These are phyloP conservation scores for Pteronura brasiliensis DNA, from an alignment of 2,113 vertebrate genomes.

Conservation along the genomic window DNA sequence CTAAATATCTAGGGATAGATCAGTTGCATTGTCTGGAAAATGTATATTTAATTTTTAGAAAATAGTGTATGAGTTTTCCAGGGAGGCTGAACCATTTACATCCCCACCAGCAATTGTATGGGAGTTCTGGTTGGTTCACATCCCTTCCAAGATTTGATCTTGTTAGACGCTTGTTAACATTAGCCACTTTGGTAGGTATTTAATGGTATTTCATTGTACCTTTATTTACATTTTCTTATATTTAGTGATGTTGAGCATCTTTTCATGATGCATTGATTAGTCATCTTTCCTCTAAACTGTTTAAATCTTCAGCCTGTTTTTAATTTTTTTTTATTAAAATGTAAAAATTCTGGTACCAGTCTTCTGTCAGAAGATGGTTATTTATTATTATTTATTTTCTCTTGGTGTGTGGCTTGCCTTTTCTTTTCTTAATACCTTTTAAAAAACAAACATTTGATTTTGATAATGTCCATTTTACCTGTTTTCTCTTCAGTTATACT, in stretches of 20 bases:
- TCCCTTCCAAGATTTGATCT: not conserved
- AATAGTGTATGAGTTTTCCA: not conserved
- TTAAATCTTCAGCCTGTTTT: not conserved
- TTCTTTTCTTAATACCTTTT: conserved; percentile 8
- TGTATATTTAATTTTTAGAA: not conserved
- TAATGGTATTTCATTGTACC: not conserved
- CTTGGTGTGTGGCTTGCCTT: not conserved
- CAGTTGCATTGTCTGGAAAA: not conserved
- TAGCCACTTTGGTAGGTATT: not conserved
- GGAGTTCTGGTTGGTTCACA: not conserved
- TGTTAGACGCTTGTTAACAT: not conserved
- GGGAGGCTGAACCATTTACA: not conserved
- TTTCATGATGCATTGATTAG: not conserved
- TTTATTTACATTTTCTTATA: not conserved
- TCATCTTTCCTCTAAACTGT: not conserved
- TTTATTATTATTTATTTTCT: not conserved
- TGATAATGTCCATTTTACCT: not conserved
- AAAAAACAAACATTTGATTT: not conserved
- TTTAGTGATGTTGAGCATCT: not conserved
- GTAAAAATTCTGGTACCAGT: not conserved
- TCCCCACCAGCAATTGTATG: not conserved
- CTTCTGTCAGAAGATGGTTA: not conserved
- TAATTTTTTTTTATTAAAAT: not conserved
- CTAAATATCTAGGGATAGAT: not conserved
- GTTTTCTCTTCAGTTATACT: not conserved